phyloP scores from a whole-genome alignment of 2,797 vertebrate species.

The Austrolebias charrua region DNA sequence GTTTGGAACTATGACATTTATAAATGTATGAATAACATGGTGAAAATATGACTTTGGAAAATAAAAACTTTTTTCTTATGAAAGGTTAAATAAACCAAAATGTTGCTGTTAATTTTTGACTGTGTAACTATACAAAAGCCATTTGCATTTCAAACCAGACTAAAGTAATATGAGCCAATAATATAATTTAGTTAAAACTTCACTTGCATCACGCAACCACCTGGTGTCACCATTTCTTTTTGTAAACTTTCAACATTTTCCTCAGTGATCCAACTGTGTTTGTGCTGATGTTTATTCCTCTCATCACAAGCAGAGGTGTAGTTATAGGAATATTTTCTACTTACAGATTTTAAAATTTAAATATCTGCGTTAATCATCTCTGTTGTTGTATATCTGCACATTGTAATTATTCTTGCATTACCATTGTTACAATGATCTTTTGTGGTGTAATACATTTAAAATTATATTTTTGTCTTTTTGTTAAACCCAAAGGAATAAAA shows the following conservation, averaged over 20 bases:
- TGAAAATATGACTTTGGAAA: no score
- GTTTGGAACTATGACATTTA: no score
- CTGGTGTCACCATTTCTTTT: constrained; percentile 49
- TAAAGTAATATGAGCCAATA: constrained; percentile 6
- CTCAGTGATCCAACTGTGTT: background rate
- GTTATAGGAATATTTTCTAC: background rate
- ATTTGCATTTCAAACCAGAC: no score
- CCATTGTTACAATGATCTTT: no score
- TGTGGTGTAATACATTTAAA: no score
- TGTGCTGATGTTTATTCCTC: background rate
- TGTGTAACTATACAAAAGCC: no score
- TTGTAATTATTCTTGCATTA: background rate
- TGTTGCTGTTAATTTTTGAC: no score
- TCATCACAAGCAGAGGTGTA: background rate
- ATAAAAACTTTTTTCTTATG: no score
- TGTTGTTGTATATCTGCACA: constrained; percentile 10
- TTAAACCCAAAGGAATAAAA: no score
- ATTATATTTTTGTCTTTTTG: no score
- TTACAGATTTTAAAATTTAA: background rate
- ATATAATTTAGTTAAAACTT: background rate
- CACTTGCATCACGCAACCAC: constrained; percentile 53
- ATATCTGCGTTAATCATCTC: constrained; percentile 2
- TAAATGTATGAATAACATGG: no score
- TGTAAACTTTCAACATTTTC: background rate
- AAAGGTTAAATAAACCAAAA: no score